phyloP scores from a whole-genome alignment of 2,113 vertebrate genomes.

The Melanerpes formicivorus region DNA sequence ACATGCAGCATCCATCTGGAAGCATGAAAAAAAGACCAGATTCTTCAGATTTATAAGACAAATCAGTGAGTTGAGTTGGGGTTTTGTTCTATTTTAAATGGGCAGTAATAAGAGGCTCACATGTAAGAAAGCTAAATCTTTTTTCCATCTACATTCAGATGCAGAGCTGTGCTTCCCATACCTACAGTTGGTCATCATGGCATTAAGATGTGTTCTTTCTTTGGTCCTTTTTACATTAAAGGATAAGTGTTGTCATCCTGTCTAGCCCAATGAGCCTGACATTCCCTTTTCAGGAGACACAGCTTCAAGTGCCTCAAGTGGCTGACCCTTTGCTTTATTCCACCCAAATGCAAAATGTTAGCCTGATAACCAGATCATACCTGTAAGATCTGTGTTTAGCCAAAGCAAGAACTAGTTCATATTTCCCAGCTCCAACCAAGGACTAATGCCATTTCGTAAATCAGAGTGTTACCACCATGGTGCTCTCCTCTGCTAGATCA shows the following conservation, averaged over 20 bases:
- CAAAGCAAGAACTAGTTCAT: background rate
- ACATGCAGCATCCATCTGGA: background rate
- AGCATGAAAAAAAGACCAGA: background rate
- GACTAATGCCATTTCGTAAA: background rate
- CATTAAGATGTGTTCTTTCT: background rate
- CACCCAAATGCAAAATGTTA: background rate
- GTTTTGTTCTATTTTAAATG: background rate
- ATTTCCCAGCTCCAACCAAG: background rate
- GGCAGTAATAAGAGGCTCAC: background rate
- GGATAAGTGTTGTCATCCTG: background rate
- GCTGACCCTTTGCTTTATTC: background rate
- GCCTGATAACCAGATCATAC: background rate
- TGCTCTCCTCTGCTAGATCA: background rate
- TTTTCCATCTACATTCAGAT: background rate
- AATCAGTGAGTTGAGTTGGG: background rate
- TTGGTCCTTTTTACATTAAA: background rate
- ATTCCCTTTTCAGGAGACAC: background rate
- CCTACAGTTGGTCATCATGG: background rate
- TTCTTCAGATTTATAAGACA: background rate
- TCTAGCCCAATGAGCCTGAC: background rate
- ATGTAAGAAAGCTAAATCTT: background rate
- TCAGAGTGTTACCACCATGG: background rate
- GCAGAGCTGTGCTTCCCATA: background rate
- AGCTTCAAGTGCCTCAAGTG: background rate
- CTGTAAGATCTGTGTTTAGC: background rate